These are phyloP conservation scores for Lithobates pipiens DNA, from an alignment of 2,797 vertebrate genomes.

Conservation along the genomic window DNA sequence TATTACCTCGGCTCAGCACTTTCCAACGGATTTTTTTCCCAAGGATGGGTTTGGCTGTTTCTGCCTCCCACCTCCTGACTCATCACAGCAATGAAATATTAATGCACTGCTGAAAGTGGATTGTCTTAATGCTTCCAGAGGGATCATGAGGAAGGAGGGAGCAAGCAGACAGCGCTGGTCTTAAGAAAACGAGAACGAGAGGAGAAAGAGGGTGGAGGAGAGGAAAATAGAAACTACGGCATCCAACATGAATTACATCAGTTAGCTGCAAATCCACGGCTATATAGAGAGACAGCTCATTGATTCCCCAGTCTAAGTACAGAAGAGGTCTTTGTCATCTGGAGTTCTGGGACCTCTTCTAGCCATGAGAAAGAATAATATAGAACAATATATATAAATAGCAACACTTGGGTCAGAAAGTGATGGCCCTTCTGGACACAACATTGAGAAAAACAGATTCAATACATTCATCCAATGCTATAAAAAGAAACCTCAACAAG, in stretches of 20 bases:
- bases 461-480: not conserved
- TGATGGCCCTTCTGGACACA: not conserved
- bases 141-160: conserved; percentile 30
- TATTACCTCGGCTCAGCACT: conserved; percentile 40
- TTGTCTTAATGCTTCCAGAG: conserved; percentile 51
- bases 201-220: conserved; percentile 9
- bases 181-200: not conserved
- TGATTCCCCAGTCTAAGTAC: not conserved
- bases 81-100: conserved; percentile 58
- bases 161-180: conserved; percentile 21
- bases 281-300: not conserved
- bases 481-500: not conserved
- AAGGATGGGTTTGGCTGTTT: not conserved
- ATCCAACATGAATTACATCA: not conserved
- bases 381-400: not conserved
- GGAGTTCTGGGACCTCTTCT: not conserved
- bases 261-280: not conserved
- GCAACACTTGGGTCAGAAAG: not conserved
- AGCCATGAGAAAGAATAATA: not conserved
- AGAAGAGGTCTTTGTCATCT: not conserved
- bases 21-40: not conserved
- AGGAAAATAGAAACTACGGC: not conserved
- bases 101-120: conserved; percentile 53
- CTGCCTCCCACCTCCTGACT: conserved; percentile 56
- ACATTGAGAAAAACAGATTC: not conserved